Evolutionary conservation across 1,140 invertebrate species (phyloP).

Genomic region (Drosophila asahinai): DNA sequence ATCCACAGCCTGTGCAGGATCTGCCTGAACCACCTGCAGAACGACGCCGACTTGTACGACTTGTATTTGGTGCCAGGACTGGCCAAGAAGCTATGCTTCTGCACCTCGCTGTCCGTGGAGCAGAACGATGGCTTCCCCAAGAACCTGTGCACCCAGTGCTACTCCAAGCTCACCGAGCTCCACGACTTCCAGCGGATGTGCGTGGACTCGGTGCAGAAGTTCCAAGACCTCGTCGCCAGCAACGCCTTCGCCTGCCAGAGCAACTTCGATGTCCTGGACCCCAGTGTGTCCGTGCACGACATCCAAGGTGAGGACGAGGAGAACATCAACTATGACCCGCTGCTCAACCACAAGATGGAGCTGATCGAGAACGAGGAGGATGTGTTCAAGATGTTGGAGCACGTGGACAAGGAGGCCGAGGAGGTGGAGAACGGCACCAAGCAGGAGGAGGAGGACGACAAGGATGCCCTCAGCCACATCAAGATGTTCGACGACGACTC

Average conservation of each 20-base stretch:
- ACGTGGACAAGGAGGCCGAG: constrained; percentile 78
- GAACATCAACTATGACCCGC: constrained; percentile 75
- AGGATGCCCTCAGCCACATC: constrained; percentile 13
- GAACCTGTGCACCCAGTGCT: constrained; percentile 78
- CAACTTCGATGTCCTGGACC: constrained; percentile 69
- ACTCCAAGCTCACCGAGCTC: constrained; percentile 73
- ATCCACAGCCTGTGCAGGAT: constrained; percentile 82
- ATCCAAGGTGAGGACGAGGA: constrained; percentile 68
- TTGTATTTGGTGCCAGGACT: constrained; percentile 78
- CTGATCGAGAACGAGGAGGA: constrained; percentile 80
- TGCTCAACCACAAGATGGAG: constrained; percentile 79
- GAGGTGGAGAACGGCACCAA: constrained; percentile 59
- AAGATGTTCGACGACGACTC: constrained; percentile 64
- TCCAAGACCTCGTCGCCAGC: constrained; percentile 74
- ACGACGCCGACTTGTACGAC: constrained; percentile 71
- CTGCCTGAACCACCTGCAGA: constrained; percentile 75
- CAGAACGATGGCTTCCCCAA: constrained; percentile 80
- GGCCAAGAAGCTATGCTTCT: constrained; percentile 77
- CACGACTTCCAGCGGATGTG: constrained; percentile 78
- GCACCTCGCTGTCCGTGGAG: constrained; percentile 78
- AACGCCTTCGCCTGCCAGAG: constrained; percentile 66
- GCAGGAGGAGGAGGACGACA: constrained; percentile 27
- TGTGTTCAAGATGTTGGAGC: constrained; percentile 81
- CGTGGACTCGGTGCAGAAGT: constrained; percentile 78
- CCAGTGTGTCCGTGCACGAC: constrained; percentile 45